phyloP scores from a whole-genome alignment of 2,888 invertebrate genomes.

The Epistrophella euchroma region DNA sequence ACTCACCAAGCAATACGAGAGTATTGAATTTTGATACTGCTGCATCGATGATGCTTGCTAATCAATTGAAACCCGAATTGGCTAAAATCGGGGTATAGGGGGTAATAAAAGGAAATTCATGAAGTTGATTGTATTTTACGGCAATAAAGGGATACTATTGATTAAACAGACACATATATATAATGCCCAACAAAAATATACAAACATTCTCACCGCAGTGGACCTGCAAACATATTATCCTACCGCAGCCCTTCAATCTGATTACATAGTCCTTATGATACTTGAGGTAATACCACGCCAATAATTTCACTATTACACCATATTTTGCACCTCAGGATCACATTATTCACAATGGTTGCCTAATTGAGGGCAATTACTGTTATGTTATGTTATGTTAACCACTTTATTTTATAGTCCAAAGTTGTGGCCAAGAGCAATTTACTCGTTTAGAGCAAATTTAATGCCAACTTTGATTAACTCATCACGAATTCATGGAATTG shows the following conservation, averaged over 20 bases:
- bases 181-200: neutral
- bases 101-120: constrained; percentile 12
- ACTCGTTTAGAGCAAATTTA: neutral
- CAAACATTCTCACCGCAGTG: neutral
- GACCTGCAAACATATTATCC: constrained; percentile 4
- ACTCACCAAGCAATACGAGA: constrained; percentile 9
- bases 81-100: neutral
- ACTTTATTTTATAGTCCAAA: constrained; percentile 29
- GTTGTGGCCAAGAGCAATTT: constrained; percentile 21
- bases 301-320: constrained; percentile 27
- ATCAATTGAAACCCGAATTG: constrained; percentile 7
- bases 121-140: constrained; percentile 45
- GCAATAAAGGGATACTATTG: constrained; percentile 31
- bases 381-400: constrained; percentile 2
- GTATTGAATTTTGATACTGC: constrained; percentile 14
- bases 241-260: constrained; percentile 21
- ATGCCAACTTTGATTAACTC: constrained; percentile 6
- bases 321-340: constrained; percentile 24
- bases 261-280: constrained; percentile 24
- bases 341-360: constrained; percentile 47
- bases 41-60: neutral
- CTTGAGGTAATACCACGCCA: constrained; percentile 38
- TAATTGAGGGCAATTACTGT: constrained; percentile 46
- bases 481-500: neutral
- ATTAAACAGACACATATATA: neutral